These are phyloP conservation scores for Oegoconia quadripuncta DNA, from an alignment of 2,888 invertebrate species.

Conservation along the genomic window DNA sequence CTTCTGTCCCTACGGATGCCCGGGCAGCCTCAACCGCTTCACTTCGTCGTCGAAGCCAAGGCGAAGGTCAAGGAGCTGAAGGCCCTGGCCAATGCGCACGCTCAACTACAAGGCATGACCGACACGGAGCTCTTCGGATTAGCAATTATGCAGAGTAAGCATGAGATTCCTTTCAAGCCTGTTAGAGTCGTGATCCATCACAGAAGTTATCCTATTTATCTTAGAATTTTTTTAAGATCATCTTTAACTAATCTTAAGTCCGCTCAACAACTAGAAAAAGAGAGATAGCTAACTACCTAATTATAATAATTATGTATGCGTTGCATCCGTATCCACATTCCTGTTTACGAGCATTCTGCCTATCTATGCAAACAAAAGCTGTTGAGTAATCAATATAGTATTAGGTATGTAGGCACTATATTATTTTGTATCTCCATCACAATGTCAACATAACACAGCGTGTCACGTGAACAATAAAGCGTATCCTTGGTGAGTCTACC, in stretches of 20 bases:
- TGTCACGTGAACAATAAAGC: slow-evolving; percentile 14
- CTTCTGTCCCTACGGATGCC: slow-evolving; percentile 83
- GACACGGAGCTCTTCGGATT: slow-evolving; percentile 93
- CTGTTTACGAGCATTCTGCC: slow-evolving; percentile 34
- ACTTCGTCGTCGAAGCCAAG: slow-evolving; percentile 86
- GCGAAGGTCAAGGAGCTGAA: slow-evolving; percentile 91
- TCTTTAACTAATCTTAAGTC: too few relatives aligned
- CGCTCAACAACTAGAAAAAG: too few relatives aligned
- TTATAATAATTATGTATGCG: neutral
- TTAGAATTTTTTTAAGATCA: too few relatives aligned
- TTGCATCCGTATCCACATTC: slow-evolving; percentile 13
- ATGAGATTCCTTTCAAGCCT: too few relatives aligned
- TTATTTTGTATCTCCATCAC: slow-evolving; percentile 37
- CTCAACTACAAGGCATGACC: slow-evolving; percentile 89
- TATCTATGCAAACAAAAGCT: slow-evolving; percentile 41
- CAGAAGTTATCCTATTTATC: too few relatives aligned
- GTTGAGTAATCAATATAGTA: slow-evolving; percentile 46
- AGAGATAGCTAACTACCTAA: too few relatives aligned
- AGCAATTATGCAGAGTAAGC: slow-evolving; percentile 89
- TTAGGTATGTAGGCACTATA: too few relatives aligned
- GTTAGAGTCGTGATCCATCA: too few relatives aligned
- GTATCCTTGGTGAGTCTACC: slow-evolving; percentile 11
- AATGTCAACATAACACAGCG: slow-evolving; percentile 26
- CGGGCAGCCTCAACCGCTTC: slow-evolving; percentile 69
- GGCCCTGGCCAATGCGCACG: slow-evolving; percentile 88